Conservation (phyloP, 2,888 invertebrate species). For the Laothoe populi region DNA sequence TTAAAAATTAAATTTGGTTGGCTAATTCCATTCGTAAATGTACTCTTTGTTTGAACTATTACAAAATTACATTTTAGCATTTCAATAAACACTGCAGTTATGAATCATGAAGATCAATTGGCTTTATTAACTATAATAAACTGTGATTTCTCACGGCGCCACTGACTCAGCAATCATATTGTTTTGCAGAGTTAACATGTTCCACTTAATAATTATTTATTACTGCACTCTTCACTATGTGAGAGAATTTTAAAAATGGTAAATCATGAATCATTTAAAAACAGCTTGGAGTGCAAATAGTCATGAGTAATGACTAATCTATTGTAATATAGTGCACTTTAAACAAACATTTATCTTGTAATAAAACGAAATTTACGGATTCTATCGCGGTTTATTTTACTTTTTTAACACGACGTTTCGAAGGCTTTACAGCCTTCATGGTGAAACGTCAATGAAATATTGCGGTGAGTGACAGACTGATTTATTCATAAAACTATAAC, state of each 20-base stretch:
- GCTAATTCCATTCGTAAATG: not conserved
- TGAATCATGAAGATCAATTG: conserved; percentile 8
- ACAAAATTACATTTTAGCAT: not conserved
- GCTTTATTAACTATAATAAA: conserved; percentile 17
- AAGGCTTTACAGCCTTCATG: too few relatives aligned
- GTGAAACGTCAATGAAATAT: too few relatives aligned
- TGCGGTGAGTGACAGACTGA: too few relatives aligned
- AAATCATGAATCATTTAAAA: conserved; percentile 3
- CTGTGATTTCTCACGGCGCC: conserved; percentile 14
- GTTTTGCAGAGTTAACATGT: conserved; percentile 17
- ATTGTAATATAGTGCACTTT: not conserved
- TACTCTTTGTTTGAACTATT: not conserved
- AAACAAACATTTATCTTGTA: not conserved
- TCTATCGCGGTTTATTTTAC: too few relatives aligned
- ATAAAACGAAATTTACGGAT: too few relatives aligned
- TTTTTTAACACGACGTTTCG: too few relatives aligned
- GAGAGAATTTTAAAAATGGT: conserved; percentile 13
- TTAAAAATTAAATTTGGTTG: not conserved
- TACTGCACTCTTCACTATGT: not conserved
- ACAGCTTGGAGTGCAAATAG: not conserved
- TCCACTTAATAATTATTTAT: conserved; percentile 14
- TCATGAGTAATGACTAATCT: not conserved
- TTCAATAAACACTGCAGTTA: conserved; percentile 5
- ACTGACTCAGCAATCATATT: conserved; percentile 2
- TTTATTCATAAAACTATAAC: too few relatives aligned